A percentile compares a stretch with the other conserved stretches of the same genome.
phyloP scores from a whole-genome alignment of 2,888 invertebrate genomes.

The Amphipoea lucens region DNA sequence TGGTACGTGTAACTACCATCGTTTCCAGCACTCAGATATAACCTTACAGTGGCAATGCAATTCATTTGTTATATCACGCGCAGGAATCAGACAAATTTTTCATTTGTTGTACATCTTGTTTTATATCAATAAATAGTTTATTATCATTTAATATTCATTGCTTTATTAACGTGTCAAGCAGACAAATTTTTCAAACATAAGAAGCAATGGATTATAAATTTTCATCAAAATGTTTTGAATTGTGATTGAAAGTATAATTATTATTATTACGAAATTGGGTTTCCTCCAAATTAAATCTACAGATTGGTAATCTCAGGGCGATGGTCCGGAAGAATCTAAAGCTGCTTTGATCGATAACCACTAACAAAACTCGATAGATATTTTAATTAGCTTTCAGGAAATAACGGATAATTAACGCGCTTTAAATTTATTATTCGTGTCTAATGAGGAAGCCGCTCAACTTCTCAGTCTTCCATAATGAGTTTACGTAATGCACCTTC shows the following conservation, averaged over 20 bases:
- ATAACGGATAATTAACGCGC: no score
- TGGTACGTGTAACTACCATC: neutral
- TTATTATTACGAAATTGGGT: no score
- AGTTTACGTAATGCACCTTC: slow-evolving; percentile 21
- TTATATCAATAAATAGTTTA: neutral
- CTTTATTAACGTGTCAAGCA: neutral
- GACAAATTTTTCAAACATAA: neutral
- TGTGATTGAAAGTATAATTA: neutral
- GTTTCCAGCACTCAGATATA: neutral
- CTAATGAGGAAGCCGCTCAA: neutral
- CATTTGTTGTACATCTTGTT: neutral
- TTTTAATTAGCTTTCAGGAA: neutral
- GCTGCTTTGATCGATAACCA: neutral
- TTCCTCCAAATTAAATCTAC: neutral
- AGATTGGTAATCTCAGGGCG: neutral
- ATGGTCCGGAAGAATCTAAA: neutral
- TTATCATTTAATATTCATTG: neutral
- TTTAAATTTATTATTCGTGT: neutral
- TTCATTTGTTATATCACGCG: neutral
- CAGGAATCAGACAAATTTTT: neutral
- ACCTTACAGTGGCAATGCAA: neutral
- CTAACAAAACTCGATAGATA: neutral
- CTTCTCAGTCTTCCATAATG: no score
- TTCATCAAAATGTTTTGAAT: neutral
- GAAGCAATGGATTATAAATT: neutral